phyloP scores from a whole-genome alignment of 1,140 invertebrate species.

The Nautilus pompilius region DNA sequence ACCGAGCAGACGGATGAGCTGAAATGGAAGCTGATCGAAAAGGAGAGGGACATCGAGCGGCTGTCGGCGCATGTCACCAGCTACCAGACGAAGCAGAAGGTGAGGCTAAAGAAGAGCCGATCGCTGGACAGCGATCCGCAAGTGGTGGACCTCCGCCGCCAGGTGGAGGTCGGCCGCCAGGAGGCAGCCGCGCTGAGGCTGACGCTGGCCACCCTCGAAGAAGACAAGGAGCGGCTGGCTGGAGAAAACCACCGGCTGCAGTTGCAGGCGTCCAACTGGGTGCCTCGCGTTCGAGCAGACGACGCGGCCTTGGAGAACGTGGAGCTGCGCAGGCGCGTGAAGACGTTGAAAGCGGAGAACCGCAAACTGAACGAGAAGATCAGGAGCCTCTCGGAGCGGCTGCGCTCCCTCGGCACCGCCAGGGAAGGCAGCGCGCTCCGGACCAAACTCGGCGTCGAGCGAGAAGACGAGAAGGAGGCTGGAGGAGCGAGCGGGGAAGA shows the following conservation, averaged over 20 bases:
- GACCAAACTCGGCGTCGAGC: slow-evolving; percentile 7
- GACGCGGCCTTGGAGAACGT: slow-evolving; percentile 39
- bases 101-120: slow-evolving; percentile 39
- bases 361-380: slow-evolving; percentile 61
- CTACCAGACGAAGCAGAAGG: slow-evolving; percentile 55
- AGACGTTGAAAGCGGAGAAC: slow-evolving; percentile 29
- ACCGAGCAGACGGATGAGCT: slow-evolving; percentile 64
- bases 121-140: slow-evolving; percentile 55
- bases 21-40: slow-evolving; percentile 75
- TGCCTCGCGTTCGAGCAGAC: slow-evolving; percentile 31
- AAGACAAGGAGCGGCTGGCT: slow-evolving; percentile 71
- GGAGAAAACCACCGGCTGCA: slow-evolving; percentile 69
- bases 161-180: slow-evolving; percentile 72
- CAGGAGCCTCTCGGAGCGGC: slow-evolving; percentile 58
- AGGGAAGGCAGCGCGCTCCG: neutral
- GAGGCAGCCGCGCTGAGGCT: slow-evolving; percentile 66
- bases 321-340: slow-evolving; percentile 32
- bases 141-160: slow-evolving; percentile 68
- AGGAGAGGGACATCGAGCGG: slow-evolving; percentile 76
- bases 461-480: slow-evolving; percentile 17
- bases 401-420: neutral
- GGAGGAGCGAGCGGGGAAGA: slow-evolving; percentile 12
- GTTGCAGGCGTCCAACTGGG: slow-evolving; percentile 18
- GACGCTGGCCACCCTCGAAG: slow-evolving; percentile 66
- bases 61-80: slow-evolving; percentile 69